Evolutionary conservation across 2,888 invertebrate genomes (phyloP).

Genomic region (Amphimallon solstitiale): DNA sequence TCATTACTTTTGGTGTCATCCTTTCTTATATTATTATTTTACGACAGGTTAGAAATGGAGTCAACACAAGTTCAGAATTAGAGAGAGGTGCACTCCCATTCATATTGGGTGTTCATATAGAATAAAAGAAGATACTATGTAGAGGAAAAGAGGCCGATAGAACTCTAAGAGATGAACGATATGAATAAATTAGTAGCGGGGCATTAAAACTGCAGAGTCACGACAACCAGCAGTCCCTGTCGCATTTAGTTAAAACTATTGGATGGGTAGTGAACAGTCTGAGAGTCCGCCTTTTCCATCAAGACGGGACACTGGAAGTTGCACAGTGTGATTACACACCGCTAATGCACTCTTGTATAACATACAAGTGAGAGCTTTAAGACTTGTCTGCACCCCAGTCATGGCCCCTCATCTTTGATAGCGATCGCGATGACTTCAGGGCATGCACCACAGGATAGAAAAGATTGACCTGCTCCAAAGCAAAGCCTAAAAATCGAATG

Average conservation of each 20-base stretch:
- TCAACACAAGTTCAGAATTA: too few relatives aligned
- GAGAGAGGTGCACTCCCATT: too few relatives aligned
- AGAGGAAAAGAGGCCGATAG: slow-evolving; percentile 16
- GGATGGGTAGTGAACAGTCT: slow-evolving; percentile 14
- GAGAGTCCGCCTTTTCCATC: slow-evolving; percentile 41
- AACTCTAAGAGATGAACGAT: slow-evolving; percentile 33
- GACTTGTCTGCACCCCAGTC: slow-evolving; percentile 41
- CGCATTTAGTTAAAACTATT: slow-evolving; percentile 41
- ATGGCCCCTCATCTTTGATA: slow-evolving; percentile 32
- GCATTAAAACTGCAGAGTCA: slow-evolving; percentile 41
- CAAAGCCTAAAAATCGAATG: neutral
- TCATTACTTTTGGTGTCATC: too few relatives aligned
- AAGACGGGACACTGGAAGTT: slow-evolving; percentile 27
- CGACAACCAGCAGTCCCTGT: slow-evolving; percentile 34
- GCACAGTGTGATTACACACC: slow-evolving; percentile 40
- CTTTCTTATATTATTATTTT: too few relatives aligned
- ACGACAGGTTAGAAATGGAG: too few relatives aligned
- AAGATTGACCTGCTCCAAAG: slow-evolving; percentile 11
- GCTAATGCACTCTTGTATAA: slow-evolving; percentile 42
- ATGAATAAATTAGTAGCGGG: slow-evolving; percentile 42
- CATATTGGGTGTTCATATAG: too few relatives aligned
- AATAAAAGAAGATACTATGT: neutral
- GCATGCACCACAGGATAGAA: slow-evolving; percentile 26
- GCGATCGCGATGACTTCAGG: slow-evolving; percentile 41
- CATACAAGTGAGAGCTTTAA: slow-evolving; percentile 25